Base-by-base conservation (phyloP, 2,113 vertebrate species). In the Bungarus multicinctus region DNA sequence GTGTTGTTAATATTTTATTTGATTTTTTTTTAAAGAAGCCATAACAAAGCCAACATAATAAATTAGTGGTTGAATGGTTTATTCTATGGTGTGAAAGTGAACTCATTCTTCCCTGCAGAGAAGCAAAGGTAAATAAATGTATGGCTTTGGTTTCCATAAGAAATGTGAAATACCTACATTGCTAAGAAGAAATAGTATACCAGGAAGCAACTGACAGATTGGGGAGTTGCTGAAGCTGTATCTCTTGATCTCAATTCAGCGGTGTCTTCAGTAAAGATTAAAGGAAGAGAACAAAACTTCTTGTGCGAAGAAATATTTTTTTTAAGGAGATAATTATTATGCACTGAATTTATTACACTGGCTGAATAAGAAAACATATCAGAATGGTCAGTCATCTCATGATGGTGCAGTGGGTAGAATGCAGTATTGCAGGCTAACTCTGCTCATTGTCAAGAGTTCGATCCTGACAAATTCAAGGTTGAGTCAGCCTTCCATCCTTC, bases 91-190 rank as follows among this genome's bases (percentile, higher is more conserved):
- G 96, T 95, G 53, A 85, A 94, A 89, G 47, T 81, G 92, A 95
- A 91, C 86, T 39, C 1, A 4, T 74, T 9, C 90, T 95, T 94
- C 92, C 23, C 90, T 95, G 54, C 45, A 88, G 20, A n/a, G 74
- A 94, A 95, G 11, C 8, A 91, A 96, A 91, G 55, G 54, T 12
- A 91, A 45, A 90, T 60, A 88, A 94, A 64, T 92, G 93, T 90
- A 5, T 39, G 5, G 11, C 14, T 95, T 91, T 94, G 34, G 30
- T 94, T 91, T 95, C 5, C 55, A 93, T 74, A 86, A 58, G 0
- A 58, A n/a, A 0, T 54, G 3, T 64, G 91, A 81, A 55, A 47
- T 90, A 45, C 60, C n/a, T 94, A 58, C 23, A 25, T 58, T 58
- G 23, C 23, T 27, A 23, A 58, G n/a, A 58, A 58, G 23, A 23